These are phyloP conservation scores for Galemys pyrenaicus DNA, from an alignment of 2,113 vertebrate species.

Conservation along the genomic window DNA sequence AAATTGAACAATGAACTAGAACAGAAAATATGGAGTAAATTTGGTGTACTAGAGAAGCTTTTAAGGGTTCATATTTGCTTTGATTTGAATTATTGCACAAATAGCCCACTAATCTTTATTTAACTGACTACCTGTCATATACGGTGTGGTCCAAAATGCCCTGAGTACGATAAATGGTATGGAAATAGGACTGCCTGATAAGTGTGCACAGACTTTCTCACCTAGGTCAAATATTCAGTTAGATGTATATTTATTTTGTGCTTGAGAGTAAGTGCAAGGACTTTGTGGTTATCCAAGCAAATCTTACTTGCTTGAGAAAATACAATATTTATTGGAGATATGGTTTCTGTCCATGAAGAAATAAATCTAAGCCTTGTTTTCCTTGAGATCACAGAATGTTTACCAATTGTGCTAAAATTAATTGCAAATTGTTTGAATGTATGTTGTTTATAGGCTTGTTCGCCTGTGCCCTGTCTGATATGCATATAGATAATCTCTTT, in stretches of 20 bases:
- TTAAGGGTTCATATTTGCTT: background rate
- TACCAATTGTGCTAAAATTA: constrained; percentile 29
- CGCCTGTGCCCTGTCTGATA: background rate
- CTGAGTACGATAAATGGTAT: constrained; percentile 2
- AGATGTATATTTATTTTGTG: constrained; percentile 30
- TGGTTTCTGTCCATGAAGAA: constrained; percentile 17
- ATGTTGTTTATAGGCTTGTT: constrained; percentile 42
- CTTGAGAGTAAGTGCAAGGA: background rate
- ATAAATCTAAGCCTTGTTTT: constrained; percentile 55
- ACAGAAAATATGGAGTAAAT: background rate
- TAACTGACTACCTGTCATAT: constrained; percentile 37
- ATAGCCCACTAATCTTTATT: constrained; percentile 44
- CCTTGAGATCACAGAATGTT: constrained; percentile 19
- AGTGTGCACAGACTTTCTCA: constrained; percentile 7
- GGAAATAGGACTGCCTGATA: constrained; percentile 43
- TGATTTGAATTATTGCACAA: constrained; percentile 64
- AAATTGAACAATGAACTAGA: constrained; percentile 60
- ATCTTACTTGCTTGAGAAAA: constrained; percentile 45
- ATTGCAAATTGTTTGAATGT: constrained; percentile 48
- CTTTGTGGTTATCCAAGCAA: background rate
- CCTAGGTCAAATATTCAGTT: constrained; percentile 38
- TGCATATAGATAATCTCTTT: background rate
- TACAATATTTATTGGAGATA: constrained; percentile 60
- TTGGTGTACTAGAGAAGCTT: background rate
- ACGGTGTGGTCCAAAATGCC: background rate